Evolutionary conservation across 2,888 invertebrate genomes (phyloP), one percentile per base, ranked within the genome.

Genomic region (Notocelia uddmanniana): DNA sequence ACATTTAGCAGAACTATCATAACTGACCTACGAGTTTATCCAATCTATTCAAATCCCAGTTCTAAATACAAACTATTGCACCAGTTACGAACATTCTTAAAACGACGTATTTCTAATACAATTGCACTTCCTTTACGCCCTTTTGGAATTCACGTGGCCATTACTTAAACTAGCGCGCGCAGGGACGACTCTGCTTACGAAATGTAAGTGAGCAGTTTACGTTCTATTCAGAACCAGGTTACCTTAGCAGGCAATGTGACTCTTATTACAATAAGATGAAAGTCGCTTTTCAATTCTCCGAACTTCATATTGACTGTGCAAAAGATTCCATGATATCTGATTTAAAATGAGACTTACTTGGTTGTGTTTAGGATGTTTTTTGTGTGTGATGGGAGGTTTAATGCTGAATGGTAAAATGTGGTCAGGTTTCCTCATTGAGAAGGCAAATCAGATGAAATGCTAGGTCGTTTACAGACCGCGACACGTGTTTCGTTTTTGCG

Each of bases 371-470:
- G 48, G 55, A 15, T 50, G 26, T 18, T 52, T 64, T n/a, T 69
- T 11, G 63, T 18, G 10, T 52, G 63, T 23, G 15, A 21, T 11
- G 19, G 19, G 34, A 34, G 19, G 66, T 23, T 18, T 37, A 37
- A 13, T 37, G 6, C 15, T 41, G 2, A 69, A 37, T 34, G 34
- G 19, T 54, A 69, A n/a, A 45, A 52, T 60, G 55, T 69, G 63
- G 69, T 50, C 63, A 52, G 64, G 26, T 70, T 70, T 64, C 70
- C 58, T 64, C 64, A 70, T 41, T 31, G 55, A 21, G 57, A 19
- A 48, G 57, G 57, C 48, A 58, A 50, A 70, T 64, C 70, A 37
- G 64, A 70, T 64, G 69, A 69, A 69, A 69, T 69, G 69, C 55
- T 62, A 63, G 48, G 57, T 57, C 69, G 69, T 69, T 63, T 69